Evolutionary conservation across 2,113 vertebrate species (phyloP).

Genomic region (Dicaeum eximium): DNA sequence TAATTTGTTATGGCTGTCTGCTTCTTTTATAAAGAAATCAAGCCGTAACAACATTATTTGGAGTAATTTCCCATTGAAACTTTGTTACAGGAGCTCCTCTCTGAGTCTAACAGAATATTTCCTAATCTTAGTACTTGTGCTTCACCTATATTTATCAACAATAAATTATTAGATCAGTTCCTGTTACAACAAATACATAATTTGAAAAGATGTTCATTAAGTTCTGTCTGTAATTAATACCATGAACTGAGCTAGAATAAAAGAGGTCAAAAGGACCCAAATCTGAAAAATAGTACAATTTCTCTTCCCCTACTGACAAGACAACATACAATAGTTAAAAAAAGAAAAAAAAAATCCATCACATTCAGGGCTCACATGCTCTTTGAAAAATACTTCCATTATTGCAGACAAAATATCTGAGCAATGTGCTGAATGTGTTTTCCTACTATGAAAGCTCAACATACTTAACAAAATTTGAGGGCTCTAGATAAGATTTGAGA

Average conservation of each 20-base stretch:
- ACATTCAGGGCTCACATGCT: neutral
- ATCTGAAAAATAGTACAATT: neutral
- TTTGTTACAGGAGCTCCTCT: neutral
- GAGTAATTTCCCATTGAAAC: constrained; percentile 36
- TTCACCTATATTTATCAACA: neutral
- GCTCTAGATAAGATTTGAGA: neutral
- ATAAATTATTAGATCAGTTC: neutral
- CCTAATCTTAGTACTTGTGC: neutral
- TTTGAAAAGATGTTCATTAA: neutral
- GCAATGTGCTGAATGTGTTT: neutral
- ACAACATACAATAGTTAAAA: neutral
- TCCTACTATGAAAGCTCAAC: neutral
- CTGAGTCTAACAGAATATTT: neutral
- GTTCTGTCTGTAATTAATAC: neutral
- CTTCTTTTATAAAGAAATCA: constrained; percentile 59
- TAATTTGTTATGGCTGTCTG: constrained; percentile 58
- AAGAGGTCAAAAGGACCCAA: neutral
- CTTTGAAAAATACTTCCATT: neutral
- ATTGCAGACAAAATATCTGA: neutral
- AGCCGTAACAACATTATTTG: constrained; percentile 24
- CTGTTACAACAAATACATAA: neutral
- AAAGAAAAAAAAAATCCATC: neutral
- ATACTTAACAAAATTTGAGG: neutral
- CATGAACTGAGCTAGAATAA: neutral
- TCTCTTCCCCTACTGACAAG: neutral